Evolutionary conservation across 2,888 invertebrate genomes (phyloP).

Genomic region (Toxonevra muliebris): DNA sequence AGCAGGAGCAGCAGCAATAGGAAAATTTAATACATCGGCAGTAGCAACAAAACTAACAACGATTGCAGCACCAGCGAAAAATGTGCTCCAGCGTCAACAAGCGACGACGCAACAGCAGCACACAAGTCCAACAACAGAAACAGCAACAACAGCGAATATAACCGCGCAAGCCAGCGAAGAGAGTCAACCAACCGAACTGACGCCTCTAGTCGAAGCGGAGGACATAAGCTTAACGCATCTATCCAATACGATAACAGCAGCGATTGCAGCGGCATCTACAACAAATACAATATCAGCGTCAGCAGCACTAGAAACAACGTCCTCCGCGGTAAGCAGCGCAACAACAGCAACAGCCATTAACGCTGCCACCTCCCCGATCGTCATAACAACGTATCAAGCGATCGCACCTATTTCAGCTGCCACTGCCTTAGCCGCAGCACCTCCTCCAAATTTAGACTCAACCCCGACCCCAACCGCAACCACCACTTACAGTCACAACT

Average conservation of each 20-base stretch:
- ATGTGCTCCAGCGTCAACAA: conserved; percentile 56
- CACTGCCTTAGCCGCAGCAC: conserved; percentile 32
- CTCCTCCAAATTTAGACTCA: conserved; percentile 30
- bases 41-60: conserved; percentile 19
- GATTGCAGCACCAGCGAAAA: conserved; percentile 46
- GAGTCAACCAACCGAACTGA: conserved; percentile 53
- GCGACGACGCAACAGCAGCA: conserved; percentile 35
- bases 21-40: background rate
- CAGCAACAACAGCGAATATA: conserved; percentile 36
- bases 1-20: conserved; percentile 25
- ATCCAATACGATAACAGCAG: conserved; percentile 26
- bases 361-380: conserved; percentile 20
- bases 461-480: conserved; percentile 39
- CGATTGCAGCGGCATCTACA: conserved; percentile 20
- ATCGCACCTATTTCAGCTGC: conserved; percentile 23
- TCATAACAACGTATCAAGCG: conserved; percentile 32
- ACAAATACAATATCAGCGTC: conserved; percentile 20
- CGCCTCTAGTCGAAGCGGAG: conserved; percentile 47
- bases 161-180: conserved; percentile 40
- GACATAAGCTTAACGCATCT: conserved; percentile 1
- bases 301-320: conserved; percentile 18
- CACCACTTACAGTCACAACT: conserved; percentile 60
- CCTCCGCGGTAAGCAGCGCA: conserved; percentile 4
- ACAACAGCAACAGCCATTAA: conserved; percentile 20
- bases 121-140: conserved; percentile 36